A percentile compares a stretch with the other conserved stretches of the same genome.
phyloP scores from a whole-genome alignment of 1,140 invertebrate genomes.

The Manduca sexta region DNA sequence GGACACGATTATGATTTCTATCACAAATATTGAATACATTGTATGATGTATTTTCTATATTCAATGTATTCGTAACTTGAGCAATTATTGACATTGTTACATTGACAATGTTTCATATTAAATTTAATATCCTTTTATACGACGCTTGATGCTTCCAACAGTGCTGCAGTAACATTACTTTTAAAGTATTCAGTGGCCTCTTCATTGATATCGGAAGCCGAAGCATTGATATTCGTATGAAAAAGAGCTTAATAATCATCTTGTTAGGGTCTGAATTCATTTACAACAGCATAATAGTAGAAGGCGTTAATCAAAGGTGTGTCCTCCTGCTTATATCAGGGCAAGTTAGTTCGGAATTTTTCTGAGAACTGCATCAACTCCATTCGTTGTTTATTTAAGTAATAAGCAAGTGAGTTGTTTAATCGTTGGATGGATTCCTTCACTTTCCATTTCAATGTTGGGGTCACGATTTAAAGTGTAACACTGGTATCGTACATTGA shows the following conservation, averaged over 20 bases:
- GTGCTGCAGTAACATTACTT: slow-evolving; percentile 18
- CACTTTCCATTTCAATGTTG: slow-evolving; percentile 44
- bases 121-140: background rate
- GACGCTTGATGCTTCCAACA: slow-evolving; percentile 1
- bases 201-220: slow-evolving; percentile 35
- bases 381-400: slow-evolving; percentile 51
- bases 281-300: slow-evolving; percentile 7
- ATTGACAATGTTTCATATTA: background rate
- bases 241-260: slow-evolving; percentile 23
- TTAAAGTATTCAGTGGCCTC: slow-evolving; percentile 16
- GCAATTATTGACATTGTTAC: background rate
- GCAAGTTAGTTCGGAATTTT: slow-evolving; percentile 38
- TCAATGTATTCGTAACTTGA: slow-evolving; percentile 9
- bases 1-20: slow-evolving; percentile 67
- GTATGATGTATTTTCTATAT: slow-evolving; percentile 41
- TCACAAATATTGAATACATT: slow-evolving; percentile 55
- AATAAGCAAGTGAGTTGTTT: slow-evolving; percentile 48
- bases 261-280: slow-evolving; percentile 5
- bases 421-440: slow-evolving; percentile 48
- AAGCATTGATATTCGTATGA: slow-evolving; percentile 15
- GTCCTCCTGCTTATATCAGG: slow-evolving; percentile 49
- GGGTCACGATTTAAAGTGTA: slow-evolving; percentile 28
- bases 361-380: slow-evolving; percentile 45
- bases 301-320: slow-evolving; percentile 58
- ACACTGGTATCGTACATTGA: slow-evolving; percentile 2